A percentile compares a stretch with the other conserved stretches of the same genome.
These are phyloP conservation scores for Adelges cooleyi DNA, from an alignment of 1,140 invertebrate genomes.

Conservation along the genomic window DNA sequence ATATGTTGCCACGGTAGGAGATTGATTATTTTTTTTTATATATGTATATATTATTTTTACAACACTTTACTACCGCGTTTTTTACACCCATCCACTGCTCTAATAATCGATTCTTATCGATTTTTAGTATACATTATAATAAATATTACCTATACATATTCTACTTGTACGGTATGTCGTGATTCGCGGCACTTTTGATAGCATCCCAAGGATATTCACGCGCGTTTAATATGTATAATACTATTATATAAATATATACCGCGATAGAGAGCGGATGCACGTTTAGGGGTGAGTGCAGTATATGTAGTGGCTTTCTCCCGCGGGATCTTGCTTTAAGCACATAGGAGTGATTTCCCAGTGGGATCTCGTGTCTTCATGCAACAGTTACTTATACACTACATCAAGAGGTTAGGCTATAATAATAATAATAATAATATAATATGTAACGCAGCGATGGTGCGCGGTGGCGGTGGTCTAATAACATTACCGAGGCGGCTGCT, in stretches of 20 bases:
- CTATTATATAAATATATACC: too few relatives aligned
- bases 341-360: slow-evolving; percentile 9
- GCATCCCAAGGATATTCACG: not conserved
- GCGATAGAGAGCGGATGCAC: too few relatives aligned
- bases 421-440: slow-evolving; percentile 26
- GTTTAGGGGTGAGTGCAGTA: not conserved
- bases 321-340: not conserved
- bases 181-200: slow-evolving; percentile 8
- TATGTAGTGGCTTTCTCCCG: not conserved
- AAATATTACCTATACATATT: too few relatives aligned
- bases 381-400: slow-evolving; percentile 6
- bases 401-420: too few relatives aligned
- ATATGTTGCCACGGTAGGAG: too few relatives aligned
- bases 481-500: too few relatives aligned
- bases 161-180: not conserved
- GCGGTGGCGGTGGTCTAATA: not conserved
- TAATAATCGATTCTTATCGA: too few relatives aligned
- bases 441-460: not conserved
- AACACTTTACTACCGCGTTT: too few relatives aligned
- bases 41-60: too few relatives aligned
- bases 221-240: not conserved
- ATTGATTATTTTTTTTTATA: too few relatives aligned
- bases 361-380: slow-evolving; percentile 23
- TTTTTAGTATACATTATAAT: too few relatives aligned
- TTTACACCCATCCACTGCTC: too few relatives aligned